Conservation (phyloP, 2,113 vertebrate genomes). For the Centropus bengalensis region DNA sequence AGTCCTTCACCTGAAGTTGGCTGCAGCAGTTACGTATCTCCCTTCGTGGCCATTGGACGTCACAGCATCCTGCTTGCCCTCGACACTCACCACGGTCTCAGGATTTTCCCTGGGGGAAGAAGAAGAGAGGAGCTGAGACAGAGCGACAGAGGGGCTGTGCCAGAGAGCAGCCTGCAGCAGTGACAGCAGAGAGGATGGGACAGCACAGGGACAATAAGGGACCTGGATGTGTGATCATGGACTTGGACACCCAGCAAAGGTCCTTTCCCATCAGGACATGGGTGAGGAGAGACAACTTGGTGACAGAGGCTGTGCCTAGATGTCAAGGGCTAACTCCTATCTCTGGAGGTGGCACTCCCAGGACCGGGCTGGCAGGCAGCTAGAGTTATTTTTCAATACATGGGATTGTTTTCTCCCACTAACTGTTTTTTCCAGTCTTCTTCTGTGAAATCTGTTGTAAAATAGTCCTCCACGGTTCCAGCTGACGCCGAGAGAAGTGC, state of each 20-base stretch:
- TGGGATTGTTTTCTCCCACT: not conserved
- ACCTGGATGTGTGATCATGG: not conserved
- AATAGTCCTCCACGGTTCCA: not conserved
- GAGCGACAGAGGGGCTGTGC: rapidly evolving
- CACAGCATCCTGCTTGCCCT: constrained; percentile 44
- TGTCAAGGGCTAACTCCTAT: not conserved
- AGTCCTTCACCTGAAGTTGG: constrained; percentile 70
- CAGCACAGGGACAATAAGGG: not conserved
- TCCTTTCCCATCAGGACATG: not conserved
- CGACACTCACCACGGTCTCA: not conserved
- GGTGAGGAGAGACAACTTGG: rapidly evolving
- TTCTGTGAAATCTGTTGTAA: not conserved
- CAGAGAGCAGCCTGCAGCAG: not conserved
- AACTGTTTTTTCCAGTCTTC: constrained; percentile 62
- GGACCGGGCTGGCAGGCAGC: not conserved
- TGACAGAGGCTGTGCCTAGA: not conserved
- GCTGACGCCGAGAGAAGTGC: not conserved
- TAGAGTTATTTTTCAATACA: not conserved
- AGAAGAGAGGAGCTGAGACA: not conserved
- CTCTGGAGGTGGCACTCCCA: not conserved
- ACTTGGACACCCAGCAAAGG: not conserved
- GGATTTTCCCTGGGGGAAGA: constrained; percentile 34
- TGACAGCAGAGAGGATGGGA: not conserved
- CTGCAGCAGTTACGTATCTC: constrained; percentile 7
- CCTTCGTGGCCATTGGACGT: constrained; percentile 51